Evolutionary conservation across 2,797 vertebrate species (phyloP).

Genomic region (Yasuhikotakia modesta): DNA sequence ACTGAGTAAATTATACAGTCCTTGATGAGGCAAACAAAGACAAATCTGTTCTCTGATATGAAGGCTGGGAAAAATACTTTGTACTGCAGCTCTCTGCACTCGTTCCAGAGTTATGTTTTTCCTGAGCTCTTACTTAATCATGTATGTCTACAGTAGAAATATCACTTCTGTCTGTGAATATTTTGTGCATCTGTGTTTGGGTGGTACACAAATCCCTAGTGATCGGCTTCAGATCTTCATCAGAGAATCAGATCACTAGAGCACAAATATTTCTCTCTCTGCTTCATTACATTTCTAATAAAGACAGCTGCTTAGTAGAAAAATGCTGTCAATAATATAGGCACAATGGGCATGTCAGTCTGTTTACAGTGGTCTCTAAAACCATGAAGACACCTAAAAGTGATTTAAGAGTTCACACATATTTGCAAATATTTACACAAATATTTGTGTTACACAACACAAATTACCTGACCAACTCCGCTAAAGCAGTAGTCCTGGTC

Average conservation of each 20-base stretch:
- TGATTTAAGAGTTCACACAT: no score
- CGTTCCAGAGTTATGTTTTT: conserved; percentile 26
- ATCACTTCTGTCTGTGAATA: conserved; percentile 18
- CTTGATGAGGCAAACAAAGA: conserved; percentile 50
- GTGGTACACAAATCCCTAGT: conserved; percentile 24
- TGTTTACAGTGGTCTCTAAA: not conserved
- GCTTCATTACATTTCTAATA: conserved; percentile 49
- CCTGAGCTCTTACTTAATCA: conserved; percentile 37
- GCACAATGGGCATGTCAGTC: conserved; percentile 25
- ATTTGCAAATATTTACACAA: no score
- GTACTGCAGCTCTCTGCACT: not conserved
- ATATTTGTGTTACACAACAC: no score
- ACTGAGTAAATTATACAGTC: conserved; percentile 45
- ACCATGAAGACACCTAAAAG: no score
- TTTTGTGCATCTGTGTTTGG: conserved; percentile 15
- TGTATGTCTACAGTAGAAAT: conserved; percentile 10
- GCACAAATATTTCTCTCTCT: conserved; percentile 29
- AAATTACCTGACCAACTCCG: no score
- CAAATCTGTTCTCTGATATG: conserved; percentile 30
- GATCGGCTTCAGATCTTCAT: conserved; percentile 40
- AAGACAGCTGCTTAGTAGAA: conserved; percentile 41
- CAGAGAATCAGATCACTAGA: conserved; percentile 32
- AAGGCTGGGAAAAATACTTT: conserved; percentile 21
- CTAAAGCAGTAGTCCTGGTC: no score
- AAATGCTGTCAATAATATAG: conserved; percentile 23